Evolutionary conservation across 2,888 invertebrate species (phyloP).

Genomic region (Tinea semifulvella): DNA sequence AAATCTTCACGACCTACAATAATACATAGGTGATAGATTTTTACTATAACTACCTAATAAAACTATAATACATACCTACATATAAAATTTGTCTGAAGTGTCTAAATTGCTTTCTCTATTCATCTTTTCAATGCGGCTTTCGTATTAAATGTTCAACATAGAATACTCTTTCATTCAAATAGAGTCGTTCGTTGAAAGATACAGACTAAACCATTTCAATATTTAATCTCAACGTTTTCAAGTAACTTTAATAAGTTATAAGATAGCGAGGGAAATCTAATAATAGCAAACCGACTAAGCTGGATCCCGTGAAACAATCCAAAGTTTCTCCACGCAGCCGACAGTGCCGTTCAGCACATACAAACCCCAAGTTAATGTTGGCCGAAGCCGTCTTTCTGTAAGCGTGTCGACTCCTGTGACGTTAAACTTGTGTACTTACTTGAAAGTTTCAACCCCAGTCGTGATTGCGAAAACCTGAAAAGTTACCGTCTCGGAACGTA

Average conservation of each 20-base stretch:
- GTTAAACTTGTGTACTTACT: constrained; percentile 45
- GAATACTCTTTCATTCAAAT: too few relatives aligned
- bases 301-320: constrained; percentile 11
- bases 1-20: too few relatives aligned
- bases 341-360: constrained; percentile 29
- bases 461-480: constrained; percentile 54
- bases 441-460: constrained; percentile 38
- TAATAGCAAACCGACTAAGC: constrained; percentile 11
- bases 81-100: too few relatives aligned
- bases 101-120: too few relatives aligned
- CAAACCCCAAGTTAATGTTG: constrained; percentile 41
- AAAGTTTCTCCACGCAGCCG: constrained; percentile 25
- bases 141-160: too few relatives aligned
- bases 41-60: too few relatives aligned
- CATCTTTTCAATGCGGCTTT: too few relatives aligned
- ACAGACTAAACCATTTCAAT: neutral
- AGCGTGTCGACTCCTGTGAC: constrained; percentile 26
- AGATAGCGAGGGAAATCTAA: constrained; percentile 10
- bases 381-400: constrained; percentile 4
- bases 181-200: too few relatives aligned
- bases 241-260: constrained; percentile 11
- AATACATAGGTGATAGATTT: too few relatives aligned
- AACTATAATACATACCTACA: too few relatives aligned
- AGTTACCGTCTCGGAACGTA: constrained; percentile 29
- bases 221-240: constrained; percentile 7